Base-by-base conservation (phyloP, 2,888 invertebrate species). In the Drosophila percnosoma region DNA sequence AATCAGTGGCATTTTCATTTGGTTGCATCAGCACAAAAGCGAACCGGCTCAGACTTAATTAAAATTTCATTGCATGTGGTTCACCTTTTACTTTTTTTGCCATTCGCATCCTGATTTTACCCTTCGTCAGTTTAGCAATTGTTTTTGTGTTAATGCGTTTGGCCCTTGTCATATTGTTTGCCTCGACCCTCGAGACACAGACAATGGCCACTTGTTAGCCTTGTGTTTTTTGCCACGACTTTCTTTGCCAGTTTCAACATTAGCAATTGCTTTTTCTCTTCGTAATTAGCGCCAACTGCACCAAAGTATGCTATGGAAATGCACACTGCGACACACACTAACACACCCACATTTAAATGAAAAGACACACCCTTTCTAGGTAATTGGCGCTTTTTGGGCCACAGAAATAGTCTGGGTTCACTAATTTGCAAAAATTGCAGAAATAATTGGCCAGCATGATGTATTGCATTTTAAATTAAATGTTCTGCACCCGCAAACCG, bases 1-100 rank as follows among this genome's bases (percentile, higher is more conserved):
- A 85, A 85, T 85, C 84, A 89, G 89, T 81, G 73, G 89, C 87
- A 81, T 85, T 87, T 84, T 87, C 89, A 78, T 89, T 87, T 72
- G 82, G 85, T 82, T 86, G 89, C 87, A 78, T 86, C 86, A 80
- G 80, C 78, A 86, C 85, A 86, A 89, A 84, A 78, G 83, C 63
- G 67, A 65, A 75, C 68, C 68, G 65, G 68, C 89, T 73, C 86
- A 82, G 90, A 86, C 85, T 87, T 86, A 86, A 86, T 86, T 86
- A 86, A 89, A 86, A 86, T 87, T 87, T 85, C 85, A 86, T 86
- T 86, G 89, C 89, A 73, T 76, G 83, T 74, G 78, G 80, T 72
- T 68, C 70, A 86, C 78, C 83, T 88, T 80, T 72, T 67, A 73
- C 64, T 69, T 63, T 69, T 71, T 66, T 67, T 60, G 68, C 61